phyloP scores from a whole-genome alignment of 2,888 invertebrate species.

The Acanthosepion lycidas region DNA sequence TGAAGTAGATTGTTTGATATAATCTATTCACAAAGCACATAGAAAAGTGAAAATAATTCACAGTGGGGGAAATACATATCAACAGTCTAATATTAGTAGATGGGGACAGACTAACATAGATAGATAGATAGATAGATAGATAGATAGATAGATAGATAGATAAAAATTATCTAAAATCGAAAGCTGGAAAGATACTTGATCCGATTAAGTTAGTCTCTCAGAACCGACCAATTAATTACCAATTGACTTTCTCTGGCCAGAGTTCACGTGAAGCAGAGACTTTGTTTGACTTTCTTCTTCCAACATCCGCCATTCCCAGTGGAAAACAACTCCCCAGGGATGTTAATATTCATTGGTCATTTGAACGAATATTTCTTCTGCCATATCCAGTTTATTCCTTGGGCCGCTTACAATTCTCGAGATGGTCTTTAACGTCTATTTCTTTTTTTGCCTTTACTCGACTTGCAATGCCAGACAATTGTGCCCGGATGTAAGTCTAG shows the following conservation, averaged over 20 bases:
- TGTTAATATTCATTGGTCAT: constrained; percentile 33
- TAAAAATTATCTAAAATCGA: not conserved
- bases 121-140: not conserved
- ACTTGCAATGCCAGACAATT: not conserved
- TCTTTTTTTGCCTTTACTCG: not conserved
- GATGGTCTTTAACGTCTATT: not conserved
- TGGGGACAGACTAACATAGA: not conserved
- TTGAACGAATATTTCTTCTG: not conserved
- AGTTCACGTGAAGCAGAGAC: not conserved
- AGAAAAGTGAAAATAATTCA: too few species aligned
- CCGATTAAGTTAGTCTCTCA: not conserved
- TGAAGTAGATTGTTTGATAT: too few species aligned
- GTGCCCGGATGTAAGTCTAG: not conserved
- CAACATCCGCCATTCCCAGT: not conserved
- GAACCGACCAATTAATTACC: not conserved
- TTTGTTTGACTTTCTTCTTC: not conserved
- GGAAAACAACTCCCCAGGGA: not conserved
- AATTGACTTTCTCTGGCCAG: constrained; percentile 2
- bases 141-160: not conserved
- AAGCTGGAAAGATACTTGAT: not conserved
- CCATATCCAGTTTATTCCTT: not conserved
- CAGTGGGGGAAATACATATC: too few species aligned
- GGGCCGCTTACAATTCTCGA: not conserved
- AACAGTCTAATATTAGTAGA: too few species aligned
- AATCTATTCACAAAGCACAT: too few species aligned